A percentile compares a stretch with the other conserved stretches of the same genome.
phyloP scores from a whole-genome alignment of 2,797 vertebrate genomes.

The Rhabdophis nuchalis region DNA sequence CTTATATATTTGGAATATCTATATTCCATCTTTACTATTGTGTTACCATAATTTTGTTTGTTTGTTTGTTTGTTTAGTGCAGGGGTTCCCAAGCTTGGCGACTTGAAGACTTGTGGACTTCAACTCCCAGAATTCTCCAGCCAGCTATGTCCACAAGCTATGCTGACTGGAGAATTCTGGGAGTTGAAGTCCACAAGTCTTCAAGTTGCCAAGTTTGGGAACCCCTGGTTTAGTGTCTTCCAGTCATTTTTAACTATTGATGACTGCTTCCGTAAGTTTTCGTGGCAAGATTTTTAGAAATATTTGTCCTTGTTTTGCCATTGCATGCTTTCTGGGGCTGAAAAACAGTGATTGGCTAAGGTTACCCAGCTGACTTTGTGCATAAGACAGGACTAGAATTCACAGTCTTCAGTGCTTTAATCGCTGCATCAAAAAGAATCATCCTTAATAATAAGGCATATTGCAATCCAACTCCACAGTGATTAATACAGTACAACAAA shows the following conservation, averaged over 20 bases:
- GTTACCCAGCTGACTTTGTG: background rate
- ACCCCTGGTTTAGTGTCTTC: background rate
- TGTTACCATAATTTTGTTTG: background rate
- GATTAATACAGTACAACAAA: too few species aligned
- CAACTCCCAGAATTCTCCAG: too few species aligned
- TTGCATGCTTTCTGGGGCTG: background rate
- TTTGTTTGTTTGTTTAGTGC: background rate
- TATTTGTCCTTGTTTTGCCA: background rate
- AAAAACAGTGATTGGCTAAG: background rate
- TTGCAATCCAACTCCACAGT: background rate
- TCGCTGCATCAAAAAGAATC: background rate
- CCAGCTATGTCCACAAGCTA: too few species aligned
- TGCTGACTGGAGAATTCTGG: too few species aligned
- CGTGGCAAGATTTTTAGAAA: background rate
- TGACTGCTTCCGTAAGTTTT: background rate
- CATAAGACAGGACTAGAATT: background rate
- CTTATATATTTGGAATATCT: background rate
- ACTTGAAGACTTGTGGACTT: too few species aligned
- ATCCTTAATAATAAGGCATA: conserved; percentile 2
- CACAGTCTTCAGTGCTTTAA: background rate
- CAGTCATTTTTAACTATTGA: background rate
- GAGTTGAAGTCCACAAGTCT: too few species aligned
- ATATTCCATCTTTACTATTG: background rate
- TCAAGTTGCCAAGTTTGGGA: too few species aligned
- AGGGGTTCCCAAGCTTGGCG: too few species aligned